These are phyloP conservation scores for Martes martes DNA, from an alignment of 2,113 vertebrate genomes.

Conservation along the genomic window DNA sequence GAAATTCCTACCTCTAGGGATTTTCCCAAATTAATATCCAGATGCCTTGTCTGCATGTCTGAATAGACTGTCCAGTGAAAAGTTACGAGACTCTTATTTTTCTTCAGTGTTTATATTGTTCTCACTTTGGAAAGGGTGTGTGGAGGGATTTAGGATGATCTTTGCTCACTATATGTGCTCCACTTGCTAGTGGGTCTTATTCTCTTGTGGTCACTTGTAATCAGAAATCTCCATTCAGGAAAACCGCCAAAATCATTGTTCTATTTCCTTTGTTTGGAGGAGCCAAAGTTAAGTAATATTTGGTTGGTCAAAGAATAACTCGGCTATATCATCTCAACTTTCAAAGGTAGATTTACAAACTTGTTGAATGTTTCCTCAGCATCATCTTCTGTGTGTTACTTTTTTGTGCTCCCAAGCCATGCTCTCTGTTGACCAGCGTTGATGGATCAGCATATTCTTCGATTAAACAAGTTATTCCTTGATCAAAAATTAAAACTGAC, in stretches of 20 bases:
- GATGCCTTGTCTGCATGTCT: slow-evolving; percentile 21
- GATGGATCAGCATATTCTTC: background rate
- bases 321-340: background rate
- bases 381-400: background rate
- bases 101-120: slow-evolving; percentile 3
- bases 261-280: background rate
- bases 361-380: background rate
- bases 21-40: slow-evolving; percentile 29
- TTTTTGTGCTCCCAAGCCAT: background rate
- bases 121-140: background rate
- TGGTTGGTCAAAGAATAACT: background rate
- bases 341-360: background rate
- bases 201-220: background rate
- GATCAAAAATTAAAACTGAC: slow-evolving; percentile 29
- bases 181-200: background rate
- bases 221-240: background rate
- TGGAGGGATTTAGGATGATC: background rate
- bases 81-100: background rate
- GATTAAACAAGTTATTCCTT: background rate
- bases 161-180: background rate
- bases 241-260: background rate
- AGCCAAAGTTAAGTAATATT: background rate
- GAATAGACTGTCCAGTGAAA: slow-evolving; percentile 19
- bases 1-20: slow-evolving; percentile 4
- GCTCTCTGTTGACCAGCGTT: background rate